Conservation (phyloP, 2,888 invertebrate genomes). For the Heliothis peltigera region DNA sequence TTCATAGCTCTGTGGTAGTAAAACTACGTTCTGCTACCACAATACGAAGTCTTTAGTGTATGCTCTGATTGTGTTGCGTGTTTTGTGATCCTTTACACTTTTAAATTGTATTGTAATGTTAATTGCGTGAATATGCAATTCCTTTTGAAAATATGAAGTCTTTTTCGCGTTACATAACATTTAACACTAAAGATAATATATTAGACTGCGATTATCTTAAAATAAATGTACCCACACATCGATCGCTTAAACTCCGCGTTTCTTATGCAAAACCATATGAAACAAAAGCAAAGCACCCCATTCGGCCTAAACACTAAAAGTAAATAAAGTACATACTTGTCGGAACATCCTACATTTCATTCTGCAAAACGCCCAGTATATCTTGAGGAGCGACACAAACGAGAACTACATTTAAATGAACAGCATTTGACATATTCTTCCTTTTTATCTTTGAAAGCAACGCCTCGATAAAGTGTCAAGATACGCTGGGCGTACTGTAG, state of each 20-base stretch:
- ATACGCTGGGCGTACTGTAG: conserved; percentile 9
- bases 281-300: conserved; percentile 5
- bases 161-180: no score
- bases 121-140: not conserved
- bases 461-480: conserved; percentile 4
- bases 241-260: not conserved
- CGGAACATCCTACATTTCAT: conserved; percentile 17
- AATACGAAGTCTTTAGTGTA: conserved; percentile 10
- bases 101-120: not conserved
- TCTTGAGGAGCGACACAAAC: not conserved
- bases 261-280: not conserved
- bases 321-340: conserved; percentile 6
- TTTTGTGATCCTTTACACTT: not conserved
- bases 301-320: conserved; percentile 8
- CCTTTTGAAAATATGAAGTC: no score
- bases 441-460: not conserved
- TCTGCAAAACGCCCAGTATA: conserved; percentile 7
- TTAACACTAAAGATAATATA: no score
- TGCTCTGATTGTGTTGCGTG: conserved; percentile 24
- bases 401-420: not conserved
- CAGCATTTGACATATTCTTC: conserved; percentile 7
- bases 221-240: not conserved
- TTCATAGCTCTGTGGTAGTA: conserved; percentile 37
- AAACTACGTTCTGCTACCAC: conserved; percentile 40
- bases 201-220: not conserved